phyloP scores from a whole-genome alignment of 2,113 vertebrate species.

The Tupaia tana region DNA sequence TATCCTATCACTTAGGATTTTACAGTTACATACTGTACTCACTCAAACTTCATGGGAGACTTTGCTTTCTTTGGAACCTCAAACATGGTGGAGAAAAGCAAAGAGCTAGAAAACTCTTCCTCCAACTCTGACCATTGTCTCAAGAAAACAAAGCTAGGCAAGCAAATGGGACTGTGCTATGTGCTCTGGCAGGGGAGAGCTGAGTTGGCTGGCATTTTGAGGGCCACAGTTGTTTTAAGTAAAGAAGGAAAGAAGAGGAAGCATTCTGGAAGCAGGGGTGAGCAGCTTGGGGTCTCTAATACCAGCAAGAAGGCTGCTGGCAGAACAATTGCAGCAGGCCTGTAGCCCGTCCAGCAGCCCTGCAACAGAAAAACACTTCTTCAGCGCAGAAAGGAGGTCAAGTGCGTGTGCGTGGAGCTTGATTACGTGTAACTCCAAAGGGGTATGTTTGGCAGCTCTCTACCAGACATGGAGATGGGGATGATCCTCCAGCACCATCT shows the following conservation, averaged over 20 bases:
- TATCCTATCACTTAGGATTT: neutral
- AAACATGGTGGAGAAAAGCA: neutral
- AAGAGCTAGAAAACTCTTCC: neutral
- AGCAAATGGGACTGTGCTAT: neutral
- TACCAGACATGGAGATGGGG: neutral
- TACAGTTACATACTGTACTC: neutral
- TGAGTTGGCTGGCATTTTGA: neutral
- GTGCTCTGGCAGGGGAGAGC: neutral
- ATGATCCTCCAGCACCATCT: neutral
- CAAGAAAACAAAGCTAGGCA: neutral
- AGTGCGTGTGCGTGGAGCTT: accelerated
- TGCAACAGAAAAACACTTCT: neutral
- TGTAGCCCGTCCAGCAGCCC: neutral
- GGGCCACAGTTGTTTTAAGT: neutral
- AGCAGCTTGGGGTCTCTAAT: neutral
- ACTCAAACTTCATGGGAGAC: neutral
- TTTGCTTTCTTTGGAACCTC: neutral
- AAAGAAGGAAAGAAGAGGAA: neutral
- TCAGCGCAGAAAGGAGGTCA: neutral
- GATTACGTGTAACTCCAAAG: neutral
- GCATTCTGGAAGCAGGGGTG: neutral
- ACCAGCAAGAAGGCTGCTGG: neutral
- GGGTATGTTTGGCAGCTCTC: neutral
- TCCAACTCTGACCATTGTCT: neutral
- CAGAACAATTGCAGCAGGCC: neutral